Conservation (phyloP, 2,797 vertebrate genomes). For the Heliangelus exortis region DNA sequence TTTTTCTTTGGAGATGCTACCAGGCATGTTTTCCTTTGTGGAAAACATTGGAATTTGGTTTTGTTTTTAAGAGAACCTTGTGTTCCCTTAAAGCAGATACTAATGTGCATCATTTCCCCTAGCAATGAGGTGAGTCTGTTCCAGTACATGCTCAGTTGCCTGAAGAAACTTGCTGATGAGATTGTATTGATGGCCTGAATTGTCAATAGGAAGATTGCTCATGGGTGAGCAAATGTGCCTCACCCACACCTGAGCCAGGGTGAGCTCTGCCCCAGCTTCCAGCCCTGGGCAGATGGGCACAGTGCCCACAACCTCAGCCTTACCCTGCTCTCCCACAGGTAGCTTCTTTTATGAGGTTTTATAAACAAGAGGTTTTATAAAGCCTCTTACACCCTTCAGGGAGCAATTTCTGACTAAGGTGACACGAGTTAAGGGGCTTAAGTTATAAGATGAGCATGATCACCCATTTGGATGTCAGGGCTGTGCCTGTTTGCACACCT, state of each 20-base stretch:
- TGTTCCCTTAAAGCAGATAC: background rate
- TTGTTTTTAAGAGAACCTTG: background rate
- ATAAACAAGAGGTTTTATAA: background rate
- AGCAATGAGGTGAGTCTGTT: background rate
- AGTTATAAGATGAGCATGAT: background rate
- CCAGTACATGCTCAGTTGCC: background rate
- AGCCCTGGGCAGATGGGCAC: background rate
- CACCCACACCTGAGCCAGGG: background rate
- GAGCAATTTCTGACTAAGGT: background rate
- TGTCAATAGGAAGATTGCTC: background rate
- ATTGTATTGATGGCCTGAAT: background rate
- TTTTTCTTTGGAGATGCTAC: constrained; percentile 50
- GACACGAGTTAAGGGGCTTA: background rate
- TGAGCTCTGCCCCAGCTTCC: background rate
- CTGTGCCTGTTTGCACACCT: rapidly evolving
- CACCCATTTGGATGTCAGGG: background rate
- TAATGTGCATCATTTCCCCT: background rate
- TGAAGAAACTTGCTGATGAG: background rate
- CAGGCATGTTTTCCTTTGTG: background rate
- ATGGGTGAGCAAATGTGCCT: background rate
- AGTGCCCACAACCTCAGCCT: background rate
- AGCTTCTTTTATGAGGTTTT: background rate
- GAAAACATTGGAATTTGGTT: background rate
- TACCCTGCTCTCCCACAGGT: background rate
- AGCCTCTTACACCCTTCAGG: background rate